These are phyloP conservation scores for Heliconius hortense DNA, from an alignment of 2,888 invertebrate species.

Conservation along the genomic window DNA sequence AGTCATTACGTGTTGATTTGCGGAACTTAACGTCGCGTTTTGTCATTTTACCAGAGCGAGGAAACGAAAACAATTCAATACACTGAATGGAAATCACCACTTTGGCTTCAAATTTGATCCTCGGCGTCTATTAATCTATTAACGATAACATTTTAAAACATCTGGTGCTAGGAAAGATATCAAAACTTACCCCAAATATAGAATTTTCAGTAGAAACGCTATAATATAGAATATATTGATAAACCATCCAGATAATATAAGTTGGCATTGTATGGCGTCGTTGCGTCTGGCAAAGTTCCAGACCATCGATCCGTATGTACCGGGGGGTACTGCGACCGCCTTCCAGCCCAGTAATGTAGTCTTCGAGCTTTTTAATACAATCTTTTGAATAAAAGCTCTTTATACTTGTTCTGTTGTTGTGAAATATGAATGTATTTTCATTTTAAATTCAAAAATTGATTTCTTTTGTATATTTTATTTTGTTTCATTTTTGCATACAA, in stretches of 20 bases:
- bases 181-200: neutral
- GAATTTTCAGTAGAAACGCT: slow-evolving; percentile 19
- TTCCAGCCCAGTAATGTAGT: slow-evolving; percentile 38
- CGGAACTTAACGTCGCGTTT: neutral
- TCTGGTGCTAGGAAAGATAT: neutral
- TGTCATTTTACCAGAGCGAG: neutral
- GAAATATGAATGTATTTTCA: slow-evolving; percentile 20
- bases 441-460: slow-evolving; percentile 17
- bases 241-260: slow-evolving; percentile 32
- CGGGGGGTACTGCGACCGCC: slow-evolving; percentile 38
- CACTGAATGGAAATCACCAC: neutral
- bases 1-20: neutral
- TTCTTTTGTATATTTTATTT: neutral
- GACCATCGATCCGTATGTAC: slow-evolving; percentile 45
- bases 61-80: neutral
- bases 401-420: slow-evolving; percentile 14
- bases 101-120: neutral
- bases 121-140: neutral
- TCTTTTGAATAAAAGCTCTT: slow-evolving; percentile 15
- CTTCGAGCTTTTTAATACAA: slow-evolving; percentile 29
- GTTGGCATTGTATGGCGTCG: slow-evolving; percentile 35
- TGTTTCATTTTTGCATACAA: neutral
- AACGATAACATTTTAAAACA: neutral
- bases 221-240: slow-evolving; percentile 33
- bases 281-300: slow-evolving; percentile 44